A percentile compares a stretch with the other conserved stretches of the same genome.
Conservation (phyloP, 2,888 invertebrate genomes). For the Mechanitis mazaeus region DNA sequence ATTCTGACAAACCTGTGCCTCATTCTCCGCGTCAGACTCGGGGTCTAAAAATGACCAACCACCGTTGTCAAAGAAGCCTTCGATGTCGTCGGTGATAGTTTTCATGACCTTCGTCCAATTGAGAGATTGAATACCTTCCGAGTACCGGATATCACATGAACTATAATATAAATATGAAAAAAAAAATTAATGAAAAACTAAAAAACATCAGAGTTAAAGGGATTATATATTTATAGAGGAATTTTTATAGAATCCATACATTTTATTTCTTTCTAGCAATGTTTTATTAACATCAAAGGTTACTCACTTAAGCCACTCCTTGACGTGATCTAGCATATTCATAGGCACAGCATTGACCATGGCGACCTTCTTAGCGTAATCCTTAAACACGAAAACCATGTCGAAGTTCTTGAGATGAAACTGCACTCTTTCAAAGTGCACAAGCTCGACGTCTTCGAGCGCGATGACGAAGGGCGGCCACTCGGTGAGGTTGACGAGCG, state of each 20-base stretch:
- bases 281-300: slow-evolving; percentile 3
- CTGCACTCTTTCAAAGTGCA: slow-evolving; percentile 99
- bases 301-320: slow-evolving; percentile 98
- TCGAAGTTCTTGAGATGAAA: slow-evolving; percentile 99
- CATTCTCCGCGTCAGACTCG: slow-evolving; percentile 87
- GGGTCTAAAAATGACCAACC: slow-evolving; percentile 99
- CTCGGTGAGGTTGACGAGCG: slow-evolving; percentile 96
- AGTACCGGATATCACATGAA: slow-evolving; percentile 97
- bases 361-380: slow-evolving; percentile 94
- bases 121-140: slow-evolving; percentile 98
- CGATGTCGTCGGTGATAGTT: slow-evolving; percentile 98
- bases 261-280: neutral
- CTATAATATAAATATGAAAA: slow-evolving; percentile 52
- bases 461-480: slow-evolving; percentile 99
- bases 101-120: slow-evolving; percentile 99
- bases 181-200: too few species aligned
- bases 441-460: slow-evolving; percentile 96
- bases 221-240: too few species aligned
- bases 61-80: slow-evolving; percentile 98
- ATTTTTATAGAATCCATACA: too few species aligned
- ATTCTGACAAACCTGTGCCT: slow-evolving; percentile 44
- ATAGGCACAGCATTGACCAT: slow-evolving; percentile 99
- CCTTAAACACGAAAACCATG: slow-evolving; percentile 99
- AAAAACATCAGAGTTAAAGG: too few species aligned
- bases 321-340: slow-evolving; percentile 99